Evolutionary conservation across 1,140 invertebrate genomes (phyloP).

Genomic region (Micrasema longulum): DNA sequence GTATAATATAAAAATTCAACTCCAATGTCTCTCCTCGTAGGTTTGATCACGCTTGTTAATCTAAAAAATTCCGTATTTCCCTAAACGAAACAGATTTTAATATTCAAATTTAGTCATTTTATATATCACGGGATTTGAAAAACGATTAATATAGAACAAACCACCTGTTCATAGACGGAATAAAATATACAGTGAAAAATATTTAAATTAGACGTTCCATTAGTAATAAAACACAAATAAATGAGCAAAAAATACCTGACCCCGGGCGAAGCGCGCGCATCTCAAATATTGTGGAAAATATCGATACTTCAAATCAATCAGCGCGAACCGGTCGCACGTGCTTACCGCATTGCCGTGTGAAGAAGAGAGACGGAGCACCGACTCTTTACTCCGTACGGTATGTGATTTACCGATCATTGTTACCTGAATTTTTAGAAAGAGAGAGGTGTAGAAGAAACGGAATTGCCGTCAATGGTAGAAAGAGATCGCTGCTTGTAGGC

Average conservation of each 20-base stretch:
- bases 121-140: constrained; percentile 24
- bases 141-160: constrained; percentile 3
- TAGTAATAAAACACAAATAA: constrained; percentile 45
- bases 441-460: constrained; percentile 12
- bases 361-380: constrained; percentile 6
- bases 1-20: no score
- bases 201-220: constrained; percentile 41
- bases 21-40: constrained; percentile 1
- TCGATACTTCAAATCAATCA: constrained; percentile 45
- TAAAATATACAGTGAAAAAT: constrained; percentile 31
- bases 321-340: constrained; percentile 41
- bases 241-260: constrained; percentile 39
- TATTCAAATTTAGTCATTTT: constrained; percentile 18
- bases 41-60: constrained; percentile 8
- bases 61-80: constrained; percentile 14
- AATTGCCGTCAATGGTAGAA: neutral
- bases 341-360: constrained; percentile 12
- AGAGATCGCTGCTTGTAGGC: constrained; percentile 33
- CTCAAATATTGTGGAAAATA: constrained; percentile 42
- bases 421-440: constrained; percentile 33
- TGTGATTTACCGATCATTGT: constrained; percentile 47
- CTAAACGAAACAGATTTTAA: neutral
- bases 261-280: constrained; percentile 35
- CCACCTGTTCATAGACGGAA: constrained; percentile 28
- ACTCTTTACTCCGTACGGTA: constrained; percentile 36